These are phyloP conservation scores for Melanerpes aurifrons DNA, from an alignment of 2,113 vertebrate genomes.

Conservation along the genomic window DNA sequence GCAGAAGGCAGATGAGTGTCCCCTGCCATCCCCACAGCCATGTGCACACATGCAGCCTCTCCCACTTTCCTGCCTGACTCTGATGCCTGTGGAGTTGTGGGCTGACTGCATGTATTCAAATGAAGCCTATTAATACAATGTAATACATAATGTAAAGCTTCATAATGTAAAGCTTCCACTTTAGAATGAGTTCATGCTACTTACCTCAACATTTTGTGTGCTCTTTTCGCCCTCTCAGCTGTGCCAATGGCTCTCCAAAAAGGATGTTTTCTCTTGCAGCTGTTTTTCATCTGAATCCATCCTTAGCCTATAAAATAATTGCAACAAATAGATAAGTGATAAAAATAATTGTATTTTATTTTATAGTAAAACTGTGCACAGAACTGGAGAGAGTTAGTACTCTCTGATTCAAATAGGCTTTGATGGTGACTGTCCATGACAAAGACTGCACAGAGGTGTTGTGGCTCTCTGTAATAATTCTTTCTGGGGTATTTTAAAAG, in stretches of 20 bases:
- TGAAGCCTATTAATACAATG: background rate
- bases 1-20: background rate
- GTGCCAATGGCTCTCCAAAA: background rate
- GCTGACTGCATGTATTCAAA: background rate
- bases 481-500: background rate
- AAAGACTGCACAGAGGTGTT: background rate
- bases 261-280: background rate
- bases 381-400: background rate
- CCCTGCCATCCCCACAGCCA: rapidly evolving
- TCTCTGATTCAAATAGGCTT: background rate
- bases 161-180: background rate
- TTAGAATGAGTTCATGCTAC: background rate
- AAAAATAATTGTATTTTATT: background rate
- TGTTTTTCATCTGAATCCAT: background rate
- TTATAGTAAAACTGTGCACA: background rate
- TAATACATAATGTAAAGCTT: background rate
- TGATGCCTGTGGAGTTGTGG: background rate
- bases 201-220: background rate
- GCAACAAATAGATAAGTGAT: background rate
- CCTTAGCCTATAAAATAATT: background rate
- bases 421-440: background rate
- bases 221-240: background rate
- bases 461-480: background rate
- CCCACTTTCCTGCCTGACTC: background rate
- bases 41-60: rapidly evolving